Evolutionary conservation across 2,113 vertebrate genomes (phyloP).

Genomic region (Trinectes maculatus): DNA sequence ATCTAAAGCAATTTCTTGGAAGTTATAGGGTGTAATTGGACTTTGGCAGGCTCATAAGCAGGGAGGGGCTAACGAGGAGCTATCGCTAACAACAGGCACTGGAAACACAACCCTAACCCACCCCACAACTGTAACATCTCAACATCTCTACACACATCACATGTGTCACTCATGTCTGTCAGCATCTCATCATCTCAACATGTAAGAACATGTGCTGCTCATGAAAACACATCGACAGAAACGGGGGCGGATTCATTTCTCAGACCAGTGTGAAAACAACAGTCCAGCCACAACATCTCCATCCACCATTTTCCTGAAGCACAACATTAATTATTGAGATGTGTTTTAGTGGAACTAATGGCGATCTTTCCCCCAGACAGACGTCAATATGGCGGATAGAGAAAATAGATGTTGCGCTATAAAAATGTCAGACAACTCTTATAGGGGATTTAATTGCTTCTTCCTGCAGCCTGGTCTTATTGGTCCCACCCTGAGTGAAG

Average conservation of each 20-base stretch:
- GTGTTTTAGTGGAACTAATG: conserved; percentile 60
- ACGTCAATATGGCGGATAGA: conserved; percentile 72
- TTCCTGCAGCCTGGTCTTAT: conserved; percentile 73
- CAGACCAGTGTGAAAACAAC: conserved; percentile 53
- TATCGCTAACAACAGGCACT: background rate
- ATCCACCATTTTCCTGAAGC: conserved; percentile 55
- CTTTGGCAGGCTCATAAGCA: conserved; percentile 38
- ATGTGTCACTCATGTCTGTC: conserved; percentile 37
- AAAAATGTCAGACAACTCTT: conserved; percentile 78
- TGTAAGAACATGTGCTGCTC: conserved; percentile 26
- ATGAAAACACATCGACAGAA: no score
- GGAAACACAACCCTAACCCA: background rate
- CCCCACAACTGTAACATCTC: background rate
- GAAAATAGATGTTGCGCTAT: conserved; percentile 73
- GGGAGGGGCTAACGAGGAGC: no score
- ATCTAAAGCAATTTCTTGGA: conserved; percentile 31
- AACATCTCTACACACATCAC: conserved; percentile 40
- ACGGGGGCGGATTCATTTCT: conserved; percentile 26
- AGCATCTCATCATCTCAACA: conserved; percentile 31
- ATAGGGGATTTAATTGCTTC: conserved; percentile 79
- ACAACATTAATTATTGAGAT: conserved; percentile 69
- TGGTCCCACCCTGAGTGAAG: conserved; percentile 67
- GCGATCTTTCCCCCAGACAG: conserved; percentile 69
- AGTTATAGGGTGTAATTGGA: conserved; percentile 32
- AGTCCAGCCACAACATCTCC: conserved; percentile 37